Evolutionary conservation across 2,888 invertebrate genomes (phyloP).

Genomic region (Parascotia fuliginaria): DNA sequence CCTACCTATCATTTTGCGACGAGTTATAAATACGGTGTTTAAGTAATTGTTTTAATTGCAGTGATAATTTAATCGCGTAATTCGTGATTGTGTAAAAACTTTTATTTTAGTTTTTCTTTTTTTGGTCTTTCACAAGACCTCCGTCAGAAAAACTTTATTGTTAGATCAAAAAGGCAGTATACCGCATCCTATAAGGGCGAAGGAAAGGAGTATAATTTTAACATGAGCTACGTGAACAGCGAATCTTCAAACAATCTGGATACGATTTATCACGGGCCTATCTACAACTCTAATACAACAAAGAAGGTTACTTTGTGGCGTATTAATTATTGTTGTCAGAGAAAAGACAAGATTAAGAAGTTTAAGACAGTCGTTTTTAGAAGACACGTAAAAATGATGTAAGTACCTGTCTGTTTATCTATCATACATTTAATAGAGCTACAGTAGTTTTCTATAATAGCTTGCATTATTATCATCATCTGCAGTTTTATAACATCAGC

Average conservation of each 20-base stretch:
- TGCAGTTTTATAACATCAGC: no score
- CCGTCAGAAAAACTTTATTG: slow-evolving; percentile 35
- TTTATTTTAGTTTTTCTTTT: slow-evolving; percentile 29
- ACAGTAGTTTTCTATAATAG: no score
- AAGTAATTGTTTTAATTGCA: neutral
- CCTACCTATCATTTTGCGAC: neutral
- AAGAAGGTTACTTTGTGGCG: slow-evolving; percentile 59
- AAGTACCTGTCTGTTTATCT: slow-evolving; percentile 56
- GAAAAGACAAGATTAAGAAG: slow-evolving; percentile 74
- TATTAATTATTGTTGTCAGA: slow-evolving; percentile 61
- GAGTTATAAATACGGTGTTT: neutral
- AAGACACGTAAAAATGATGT: slow-evolving; percentile 76
- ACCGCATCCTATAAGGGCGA: slow-evolving; percentile 25
- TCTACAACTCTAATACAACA: slow-evolving; percentile 42
- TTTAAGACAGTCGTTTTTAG: slow-evolving; percentile 65
- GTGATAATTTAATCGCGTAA: slow-evolving; percentile 5
- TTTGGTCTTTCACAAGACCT: slow-evolving; percentile 71
- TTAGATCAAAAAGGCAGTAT: slow-evolving; percentile 18
- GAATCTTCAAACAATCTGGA: slow-evolving; percentile 57
- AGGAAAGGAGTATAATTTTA: slow-evolving; percentile 41
- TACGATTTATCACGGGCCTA: slow-evolving; percentile 52
- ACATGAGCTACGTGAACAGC: slow-evolving; percentile 70
- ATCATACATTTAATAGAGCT: no score
- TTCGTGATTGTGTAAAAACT: slow-evolving; percentile 24
- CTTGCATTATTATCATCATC: neutral